Conservation (phyloP, 2,888 invertebrate genomes). For the Saturnia pavonia region DNA sequence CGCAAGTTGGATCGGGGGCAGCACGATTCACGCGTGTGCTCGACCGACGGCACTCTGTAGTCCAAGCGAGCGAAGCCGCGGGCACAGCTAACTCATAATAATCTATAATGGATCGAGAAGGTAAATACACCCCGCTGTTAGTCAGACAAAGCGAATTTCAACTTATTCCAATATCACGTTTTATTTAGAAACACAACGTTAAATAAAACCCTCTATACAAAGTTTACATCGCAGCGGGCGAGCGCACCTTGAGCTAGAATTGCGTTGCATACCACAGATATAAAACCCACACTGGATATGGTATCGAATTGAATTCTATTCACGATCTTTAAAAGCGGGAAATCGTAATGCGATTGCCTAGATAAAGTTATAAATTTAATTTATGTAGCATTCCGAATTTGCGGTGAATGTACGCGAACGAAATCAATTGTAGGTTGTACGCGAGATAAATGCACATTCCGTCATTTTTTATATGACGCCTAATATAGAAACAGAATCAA, state of each 20-base stretch:
- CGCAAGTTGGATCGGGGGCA: too few relatives aligned
- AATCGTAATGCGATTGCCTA: background rate
- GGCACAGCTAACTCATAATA: too few relatives aligned
- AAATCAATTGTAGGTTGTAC: background rate
- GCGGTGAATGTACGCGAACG: background rate
- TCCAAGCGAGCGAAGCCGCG: too few relatives aligned
- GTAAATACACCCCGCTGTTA: background rate
- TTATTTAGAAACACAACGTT: background rate
- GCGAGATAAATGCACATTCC: background rate
- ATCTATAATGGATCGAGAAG: background rate
- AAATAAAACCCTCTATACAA: constrained; percentile 16
- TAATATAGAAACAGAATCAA: background rate
- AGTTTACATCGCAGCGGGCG: constrained; percentile 30
- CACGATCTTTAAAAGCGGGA: constrained; percentile 7
- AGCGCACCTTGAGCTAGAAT: constrained; percentile 30
- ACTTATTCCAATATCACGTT: background rate
- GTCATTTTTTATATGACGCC: background rate
- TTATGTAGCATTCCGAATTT: background rate
- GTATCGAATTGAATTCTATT: background rate
- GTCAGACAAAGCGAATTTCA: background rate
- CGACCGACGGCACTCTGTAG: too few relatives aligned
- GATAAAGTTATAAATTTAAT: constrained; percentile 6
- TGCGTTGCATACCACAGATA: constrained; percentile 20
- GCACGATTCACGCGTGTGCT: too few relatives aligned
- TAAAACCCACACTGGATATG: constrained; percentile 19